These are phyloP conservation scores for Ochlodes sylvanus DNA, from an alignment of 2,888 invertebrate species.

Conservation along the genomic window DNA sequence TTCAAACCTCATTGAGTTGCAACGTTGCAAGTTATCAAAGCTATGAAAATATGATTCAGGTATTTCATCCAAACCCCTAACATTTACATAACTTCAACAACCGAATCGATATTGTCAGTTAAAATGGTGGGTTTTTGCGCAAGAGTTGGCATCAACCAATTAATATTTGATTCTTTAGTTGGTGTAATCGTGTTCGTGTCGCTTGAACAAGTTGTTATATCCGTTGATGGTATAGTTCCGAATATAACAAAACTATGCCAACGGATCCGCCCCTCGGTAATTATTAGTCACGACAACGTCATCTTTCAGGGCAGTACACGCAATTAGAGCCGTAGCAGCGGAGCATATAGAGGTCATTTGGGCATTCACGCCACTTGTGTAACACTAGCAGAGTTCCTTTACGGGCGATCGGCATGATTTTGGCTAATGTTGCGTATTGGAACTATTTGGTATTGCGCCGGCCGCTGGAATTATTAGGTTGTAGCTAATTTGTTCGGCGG, in stretches of 20 bases:
- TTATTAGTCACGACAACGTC: slow-evolving; percentile 35
- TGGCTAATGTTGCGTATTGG: slow-evolving; percentile 35
- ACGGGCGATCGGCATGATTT: slow-evolving; percentile 33
- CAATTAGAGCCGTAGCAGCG: slow-evolving; percentile 18
- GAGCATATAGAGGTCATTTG: slow-evolving; percentile 26
- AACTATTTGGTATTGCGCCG: slow-evolving; percentile 33
- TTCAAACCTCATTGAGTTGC: no score
- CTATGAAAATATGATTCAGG: no score
- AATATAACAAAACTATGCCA: slow-evolving; percentile 34
- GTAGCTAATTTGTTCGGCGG: slow-evolving; percentile 35
- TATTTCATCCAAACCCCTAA: no score
- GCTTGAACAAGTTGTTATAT: slow-evolving; percentile 16
- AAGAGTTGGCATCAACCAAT: not conserved
- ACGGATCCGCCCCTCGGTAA: slow-evolving; percentile 28
- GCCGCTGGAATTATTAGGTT: slow-evolving; percentile 26
- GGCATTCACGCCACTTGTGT: slow-evolving; percentile 23
- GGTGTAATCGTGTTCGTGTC: not conserved
- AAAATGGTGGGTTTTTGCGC: no score
- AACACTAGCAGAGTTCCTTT: slow-evolving; percentile 22
- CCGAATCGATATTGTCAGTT: no score
- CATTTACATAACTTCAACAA: not conserved
- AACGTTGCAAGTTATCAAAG: no score
- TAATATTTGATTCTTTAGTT: not conserved
- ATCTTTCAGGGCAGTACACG: slow-evolving; percentile 22
- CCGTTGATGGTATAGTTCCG: slow-evolving; percentile 19